phyloP scores from a whole-genome alignment of 2,113 vertebrate genomes.

The Lycaon pictus region DNA sequence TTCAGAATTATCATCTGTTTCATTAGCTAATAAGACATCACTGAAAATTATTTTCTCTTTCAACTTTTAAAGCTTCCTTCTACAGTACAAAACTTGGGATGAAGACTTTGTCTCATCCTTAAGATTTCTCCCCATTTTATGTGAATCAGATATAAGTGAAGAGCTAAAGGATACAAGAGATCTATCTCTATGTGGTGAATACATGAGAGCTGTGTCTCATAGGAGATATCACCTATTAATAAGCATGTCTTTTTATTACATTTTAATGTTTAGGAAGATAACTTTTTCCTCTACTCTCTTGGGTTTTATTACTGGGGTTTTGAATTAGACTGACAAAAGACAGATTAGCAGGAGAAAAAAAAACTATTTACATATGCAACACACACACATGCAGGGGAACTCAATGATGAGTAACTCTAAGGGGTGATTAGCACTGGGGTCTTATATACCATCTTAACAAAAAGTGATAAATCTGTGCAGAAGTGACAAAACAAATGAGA shows the following conservation, averaged over 20 bases:
- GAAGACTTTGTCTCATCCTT: constrained; percentile 9
- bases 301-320: background rate
- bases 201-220: background rate
- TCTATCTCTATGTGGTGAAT: background rate
- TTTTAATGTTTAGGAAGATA: background rate
- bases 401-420: background rate
- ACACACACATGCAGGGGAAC: background rate
- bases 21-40: background rate
- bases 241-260: background rate
- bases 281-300: background rate
- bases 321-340: background rate
- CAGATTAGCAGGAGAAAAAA: background rate
- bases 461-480: background rate
- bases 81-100: background rate
- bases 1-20: constrained; percentile 31
- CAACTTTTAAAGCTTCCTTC: background rate
- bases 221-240: background rate
- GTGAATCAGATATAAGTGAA: background rate
- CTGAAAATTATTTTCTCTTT: background rate
- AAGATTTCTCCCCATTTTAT: background rate
- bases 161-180: background rate
- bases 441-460: background rate
- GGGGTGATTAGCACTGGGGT: background rate
- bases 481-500: background rate
- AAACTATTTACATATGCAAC: background rate